Evolutionary conservation across 1,140 invertebrate species (phyloP), one percentile per base, ranked within the genome.

Genomic region (Adelges cooleyi): DNA sequence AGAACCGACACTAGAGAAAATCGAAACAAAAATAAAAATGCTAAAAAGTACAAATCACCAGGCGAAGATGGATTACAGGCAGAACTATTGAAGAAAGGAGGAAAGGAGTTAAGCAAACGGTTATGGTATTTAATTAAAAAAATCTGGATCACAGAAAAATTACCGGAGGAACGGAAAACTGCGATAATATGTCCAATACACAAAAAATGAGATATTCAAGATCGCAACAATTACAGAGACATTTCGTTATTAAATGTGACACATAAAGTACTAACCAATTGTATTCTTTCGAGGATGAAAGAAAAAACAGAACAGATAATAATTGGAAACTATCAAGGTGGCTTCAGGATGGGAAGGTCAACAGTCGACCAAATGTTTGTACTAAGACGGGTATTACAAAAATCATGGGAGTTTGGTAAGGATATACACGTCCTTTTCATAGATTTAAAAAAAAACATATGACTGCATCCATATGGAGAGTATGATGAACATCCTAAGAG

Each of bases 201-300:
- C 44, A 72, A 71, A 22, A 73, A 73, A 62, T 68, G 70, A 25
- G 69, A 71, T 51, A 67, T 54, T 46, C 18, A 56, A 8, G 44
- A 69, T 18, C 68, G 67, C 49, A 38, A 53, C 10, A 71, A 73
- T 46, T 72, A 72, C 46, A 65, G 70, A 51, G 69, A 70, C 15
- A 70, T 67, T 46, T 67, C 13, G 17, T 29, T 36, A 22, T 23
- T 13, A 33, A 42, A 42, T 42, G 15, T 42, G 15, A 42, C 40
- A 36, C 13, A 42, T 42, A 42, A 42, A 17, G n/a, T 42, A 42
- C 40, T 33, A 33, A 6, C 40, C n/a, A 42, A 42, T 42, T 42
- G 40, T 42, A 42, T 42, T 17, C n/a, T 42, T 11, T 5, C 5
- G 3, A 42, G 40, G n/a, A 42, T 42, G n/a, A 15, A 42, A 42